These are phyloP conservation scores for Montipora cactus DNA, from an alignment of 64 coral and sea anemone genomes.

Conservation along the genomic window DNA sequence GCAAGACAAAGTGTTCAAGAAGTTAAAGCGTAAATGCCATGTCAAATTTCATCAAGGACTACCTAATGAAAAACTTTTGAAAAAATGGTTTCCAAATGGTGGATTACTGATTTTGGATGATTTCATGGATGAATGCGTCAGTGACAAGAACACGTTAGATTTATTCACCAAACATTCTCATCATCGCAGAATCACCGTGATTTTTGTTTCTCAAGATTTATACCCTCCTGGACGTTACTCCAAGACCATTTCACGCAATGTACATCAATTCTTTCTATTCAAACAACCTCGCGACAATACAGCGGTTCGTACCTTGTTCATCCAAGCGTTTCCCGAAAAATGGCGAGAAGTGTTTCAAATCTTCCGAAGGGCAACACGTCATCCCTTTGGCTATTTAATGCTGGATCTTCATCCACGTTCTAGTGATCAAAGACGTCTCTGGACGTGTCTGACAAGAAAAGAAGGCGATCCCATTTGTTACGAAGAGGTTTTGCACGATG, in stretches of 20 bases:
- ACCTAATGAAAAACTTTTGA: no score
- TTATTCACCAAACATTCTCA: conserved; percentile 28
- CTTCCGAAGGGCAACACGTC: not conserved
- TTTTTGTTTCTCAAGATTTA: no score
- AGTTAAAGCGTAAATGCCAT: no score
- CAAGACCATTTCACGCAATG: conserved; percentile 43
- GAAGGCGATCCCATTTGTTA: no score
- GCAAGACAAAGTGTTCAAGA: no score
- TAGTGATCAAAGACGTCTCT: not conserved
- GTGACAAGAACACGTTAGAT: conserved; percentile 9
- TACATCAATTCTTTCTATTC: conserved; percentile 41
- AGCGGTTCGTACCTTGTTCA: not conserved
- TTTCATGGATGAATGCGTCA: not conserved
- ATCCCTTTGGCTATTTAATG: conserved; percentile 40
- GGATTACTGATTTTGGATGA: no score
- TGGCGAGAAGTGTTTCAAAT: not conserved
- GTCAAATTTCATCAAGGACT: no score
- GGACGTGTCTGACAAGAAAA: no score
- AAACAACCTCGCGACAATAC: conserved; percentile 42
- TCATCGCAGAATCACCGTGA: no score
- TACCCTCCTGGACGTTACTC: not conserved
- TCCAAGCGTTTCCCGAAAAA: conserved; percentile 13
- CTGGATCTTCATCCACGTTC: conserved; percentile 32
- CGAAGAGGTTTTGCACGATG: no score
- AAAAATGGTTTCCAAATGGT: no score